Evolutionary conservation across 2,113 vertebrate species (phyloP).

Genomic region (Phaethon lepturus): DNA sequence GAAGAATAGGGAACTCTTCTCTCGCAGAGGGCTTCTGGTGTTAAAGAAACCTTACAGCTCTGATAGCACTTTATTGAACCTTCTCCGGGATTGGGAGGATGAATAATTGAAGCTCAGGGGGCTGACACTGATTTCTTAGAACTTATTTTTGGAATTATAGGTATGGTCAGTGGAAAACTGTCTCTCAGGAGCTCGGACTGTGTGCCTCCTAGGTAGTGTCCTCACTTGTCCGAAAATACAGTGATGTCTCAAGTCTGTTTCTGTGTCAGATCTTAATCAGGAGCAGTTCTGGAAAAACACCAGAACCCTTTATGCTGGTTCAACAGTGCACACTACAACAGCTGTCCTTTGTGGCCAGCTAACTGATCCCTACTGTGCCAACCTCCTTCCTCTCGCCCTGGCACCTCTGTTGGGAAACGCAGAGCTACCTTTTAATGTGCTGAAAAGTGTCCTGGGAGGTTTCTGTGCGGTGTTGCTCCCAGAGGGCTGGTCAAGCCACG

Average conservation of each 20-base stretch:
- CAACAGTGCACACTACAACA: background rate
- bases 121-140: background rate
- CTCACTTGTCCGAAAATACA: background rate
- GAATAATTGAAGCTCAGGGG: background rate
- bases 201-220: background rate
- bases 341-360: background rate
- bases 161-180: background rate
- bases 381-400: background rate
- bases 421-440: background rate
- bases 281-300: background rate
- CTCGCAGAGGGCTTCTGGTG: background rate
- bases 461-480: background rate
- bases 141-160: background rate
- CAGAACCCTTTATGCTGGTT: background rate
- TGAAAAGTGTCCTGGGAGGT: background rate
- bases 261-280: background rate
- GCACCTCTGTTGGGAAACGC: background rate
- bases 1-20: background rate
- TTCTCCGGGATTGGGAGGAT: background rate
- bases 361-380: background rate
- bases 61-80: background rate
- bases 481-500: accelerated
- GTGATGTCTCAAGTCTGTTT: background rate
- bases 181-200: background rate
- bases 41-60: background rate